Base-by-base conservation (phyloP, 2,797 vertebrate genomes). In the Enteromius treurensis region DNA sequence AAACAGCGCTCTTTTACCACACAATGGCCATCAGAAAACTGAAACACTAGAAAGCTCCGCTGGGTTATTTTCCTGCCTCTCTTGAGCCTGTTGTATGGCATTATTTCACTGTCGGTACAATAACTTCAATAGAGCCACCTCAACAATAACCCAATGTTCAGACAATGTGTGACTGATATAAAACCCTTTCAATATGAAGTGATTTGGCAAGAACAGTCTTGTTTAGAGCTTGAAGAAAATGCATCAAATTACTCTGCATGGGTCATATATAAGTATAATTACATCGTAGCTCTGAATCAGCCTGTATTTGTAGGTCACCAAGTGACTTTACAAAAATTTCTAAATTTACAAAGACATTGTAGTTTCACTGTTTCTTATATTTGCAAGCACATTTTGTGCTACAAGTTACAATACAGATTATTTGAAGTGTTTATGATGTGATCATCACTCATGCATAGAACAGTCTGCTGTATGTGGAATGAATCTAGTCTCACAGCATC, bases 401-500 rank as follows among this genome's bases (percentile, higher is more conserved):
- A 69, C 65, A 79, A 69, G 64, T 53, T 47, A 13, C 64, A 55
- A 69, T 62, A 29, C 29, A 75, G 19, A 75, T n/a, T 42, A 47
- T 13, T 60, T 26, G 37, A 81, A 75, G 62, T 69, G 62, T 37
- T 55, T 29, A 53, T 85, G 64, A 82, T 76, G 47, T 53, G 45
- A 82, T 82, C 58, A 58, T 78, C 68, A 60, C 19, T 77, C 51
- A 64, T 70, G 75, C 67, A 69, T 26, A 73, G 32, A 8, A 42
- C n/a, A 40, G 32, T 65, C 76, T 84, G 67, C 67, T 26, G 67
- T 79, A 34, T 84, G 58, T 53, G 45, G 40, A 79, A 73, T 74
- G n/a, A 84, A 64, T 74, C 19, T 65, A 58, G 64, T 78, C 82
- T 71, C 65, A 60, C 65, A 37, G 47, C 75, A 78, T 74, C 70